Evolutionary conservation across 2,113 vertebrate genomes (phyloP).

Genomic region (Ptyas mucosa): DNA sequence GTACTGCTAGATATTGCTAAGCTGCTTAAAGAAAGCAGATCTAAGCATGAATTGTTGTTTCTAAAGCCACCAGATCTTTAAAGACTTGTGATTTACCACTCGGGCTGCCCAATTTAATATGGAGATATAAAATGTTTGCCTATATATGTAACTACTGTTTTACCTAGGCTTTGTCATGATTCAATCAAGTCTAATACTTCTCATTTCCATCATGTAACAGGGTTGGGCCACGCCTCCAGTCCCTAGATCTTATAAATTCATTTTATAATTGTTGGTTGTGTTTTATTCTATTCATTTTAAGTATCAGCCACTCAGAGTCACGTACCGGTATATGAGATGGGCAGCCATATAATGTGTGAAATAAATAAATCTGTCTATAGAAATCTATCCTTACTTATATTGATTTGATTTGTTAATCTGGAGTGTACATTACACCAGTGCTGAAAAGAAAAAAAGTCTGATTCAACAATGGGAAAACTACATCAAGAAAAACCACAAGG

Average conservation of each 20-base stretch:
- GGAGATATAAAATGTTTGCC: neutral
- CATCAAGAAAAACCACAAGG: neutral
- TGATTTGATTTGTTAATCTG: neutral
- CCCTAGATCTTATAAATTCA: neutral
- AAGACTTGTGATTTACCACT: neutral
- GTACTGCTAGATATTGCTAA: neutral
- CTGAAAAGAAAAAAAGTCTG: neutral
- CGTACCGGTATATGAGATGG: neutral
- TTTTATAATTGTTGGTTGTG: neutral
- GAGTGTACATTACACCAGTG: neutral
- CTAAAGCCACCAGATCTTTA: neutral
- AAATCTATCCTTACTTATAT: neutral
- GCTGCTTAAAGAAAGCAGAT: neutral
- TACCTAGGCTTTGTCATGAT: neutral
- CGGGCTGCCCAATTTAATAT: neutral
- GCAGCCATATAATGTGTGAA: neutral
- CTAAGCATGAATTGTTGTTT: neutral
- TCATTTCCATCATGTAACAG: neutral
- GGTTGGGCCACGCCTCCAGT: neutral
- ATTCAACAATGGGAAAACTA: neutral
- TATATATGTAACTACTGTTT: neutral
- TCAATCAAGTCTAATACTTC: neutral
- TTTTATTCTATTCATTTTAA: neutral
- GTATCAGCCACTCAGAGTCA: neutral
- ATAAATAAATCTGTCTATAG: neutral